A percentile compares a stretch with the other conserved stretches of the same genome.
These are phyloP conservation scores for Fringilla coelebs DNA, from an alignment of 2,797 vertebrate genomes.

Conservation along the genomic window DNA sequence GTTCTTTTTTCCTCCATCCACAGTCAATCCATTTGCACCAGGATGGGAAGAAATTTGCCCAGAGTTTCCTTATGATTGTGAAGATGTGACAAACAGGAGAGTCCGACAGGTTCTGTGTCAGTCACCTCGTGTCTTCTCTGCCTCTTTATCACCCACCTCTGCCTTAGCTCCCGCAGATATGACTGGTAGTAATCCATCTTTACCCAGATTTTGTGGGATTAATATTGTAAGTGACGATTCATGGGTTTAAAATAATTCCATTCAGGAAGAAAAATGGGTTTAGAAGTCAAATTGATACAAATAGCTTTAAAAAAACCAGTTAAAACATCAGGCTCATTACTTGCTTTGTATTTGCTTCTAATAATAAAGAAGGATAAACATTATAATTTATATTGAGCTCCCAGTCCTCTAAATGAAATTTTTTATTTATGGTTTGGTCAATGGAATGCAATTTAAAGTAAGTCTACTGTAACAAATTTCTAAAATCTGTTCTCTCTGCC, in stretches of 20 bases:
- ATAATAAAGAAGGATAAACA: background rate
- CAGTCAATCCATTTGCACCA: constrained; percentile 70
- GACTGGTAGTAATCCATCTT: background rate
- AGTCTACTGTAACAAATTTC: background rate
- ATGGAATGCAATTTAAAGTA: background rate
- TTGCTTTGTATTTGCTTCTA: background rate
- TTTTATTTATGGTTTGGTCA: background rate
- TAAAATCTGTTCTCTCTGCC: background rate
- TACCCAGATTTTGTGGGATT: background rate
- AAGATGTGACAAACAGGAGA: constrained; percentile 62
- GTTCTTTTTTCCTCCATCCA: background rate
- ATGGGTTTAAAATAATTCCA: background rate
- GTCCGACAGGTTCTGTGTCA: constrained; percentile 67
- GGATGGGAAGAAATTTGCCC: constrained; percentile 66
- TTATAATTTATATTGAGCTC: background rate
- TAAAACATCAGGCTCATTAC: background rate
- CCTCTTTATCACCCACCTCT: background rate
- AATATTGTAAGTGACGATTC: background rate
- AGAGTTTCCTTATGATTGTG: constrained; percentile 15
- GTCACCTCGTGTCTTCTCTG: background rate
- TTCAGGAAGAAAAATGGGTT: background rate
- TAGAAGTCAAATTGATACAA: background rate
- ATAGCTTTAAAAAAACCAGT: background rate
- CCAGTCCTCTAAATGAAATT: background rate
- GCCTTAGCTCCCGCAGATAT: background rate